Base-by-base conservation (phyloP, 2,888 invertebrate species). In the Hesperia comma region DNA sequence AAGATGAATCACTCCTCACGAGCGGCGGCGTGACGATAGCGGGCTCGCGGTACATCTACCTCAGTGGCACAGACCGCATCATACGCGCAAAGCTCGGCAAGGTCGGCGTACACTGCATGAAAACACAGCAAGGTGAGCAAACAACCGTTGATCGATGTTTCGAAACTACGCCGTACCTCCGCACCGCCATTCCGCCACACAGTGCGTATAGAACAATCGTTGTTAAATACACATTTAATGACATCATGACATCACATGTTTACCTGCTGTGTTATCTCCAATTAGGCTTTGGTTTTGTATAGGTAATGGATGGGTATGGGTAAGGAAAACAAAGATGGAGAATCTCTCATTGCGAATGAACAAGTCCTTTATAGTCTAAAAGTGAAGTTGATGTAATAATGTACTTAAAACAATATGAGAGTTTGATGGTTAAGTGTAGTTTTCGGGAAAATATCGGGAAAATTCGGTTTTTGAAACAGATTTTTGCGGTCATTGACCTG, bases 61-160 rank as follows among this genome's bases (percentile, higher is more conserved):
- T 98, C 92, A 98, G 98, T 85, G 98, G 98, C 88, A 96, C 97
- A 93, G 97, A 98, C 89, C 96, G 96, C 90, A 97, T 98, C 85
- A 96, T 98, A 92, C 96, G 98, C 94, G 97, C 97, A 92, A 98
- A 98, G 94, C 95, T 97, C 83, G 97, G 97, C 92, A 97, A 97
- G 94, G 96, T 97, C 88, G 98, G 98, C 85, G 97, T 98, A 79
- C 98, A 98, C 90, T 98, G 97, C 96, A 97, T 98, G 97, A 98
- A 98, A 94, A 98, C 98, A 92, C 95, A 95, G 94, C 98, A 98
- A 95, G 96, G 97, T 97, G 90, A 91, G 53, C 61, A 66, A 58
- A 62, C 61, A 64, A 54, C 66, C 58, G 64, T 66, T 69, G 66
- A 66, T 62, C 61, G 61, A 61, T 66, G 33, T 66, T 56, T 33